Percentiles rank a stretch among this genome's conserved stretches.
These are phyloP conservation scores for Psilopsiagon aurifrons DNA, from an alignment of 2,113 vertebrate genomes.

Conservation along the genomic window DNA sequence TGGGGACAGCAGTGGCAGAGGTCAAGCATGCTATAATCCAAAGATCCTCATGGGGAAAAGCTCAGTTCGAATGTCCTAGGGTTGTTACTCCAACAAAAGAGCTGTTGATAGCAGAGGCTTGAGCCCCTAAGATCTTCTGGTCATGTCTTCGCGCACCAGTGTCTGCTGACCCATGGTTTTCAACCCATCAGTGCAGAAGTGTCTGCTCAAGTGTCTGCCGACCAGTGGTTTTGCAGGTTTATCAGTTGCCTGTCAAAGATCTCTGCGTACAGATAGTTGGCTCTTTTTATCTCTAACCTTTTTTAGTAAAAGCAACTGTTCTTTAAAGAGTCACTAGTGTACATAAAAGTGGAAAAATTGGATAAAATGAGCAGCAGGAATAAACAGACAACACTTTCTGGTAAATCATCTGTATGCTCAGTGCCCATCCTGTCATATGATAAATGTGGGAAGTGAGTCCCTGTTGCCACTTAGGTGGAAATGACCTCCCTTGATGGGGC, in stretches of 20 bases:
- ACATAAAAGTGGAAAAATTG: neutral
- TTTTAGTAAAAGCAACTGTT: neutral
- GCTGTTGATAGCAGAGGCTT: neutral
- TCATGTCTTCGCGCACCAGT: accelerated
- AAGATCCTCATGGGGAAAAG: neutral
- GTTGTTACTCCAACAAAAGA: neutral
- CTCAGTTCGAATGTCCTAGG: neutral
- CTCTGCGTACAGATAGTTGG: neutral
- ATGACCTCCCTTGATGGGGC: neutral
- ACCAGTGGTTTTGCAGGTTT: neutral
- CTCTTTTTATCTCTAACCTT: neutral
- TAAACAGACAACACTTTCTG: neutral
- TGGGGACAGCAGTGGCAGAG: neutral
- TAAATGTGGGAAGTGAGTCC: neutral
- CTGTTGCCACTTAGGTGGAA: neutral
- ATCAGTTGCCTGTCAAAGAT: neutral
- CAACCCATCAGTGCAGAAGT: neutral
- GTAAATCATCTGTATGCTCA: neutral
- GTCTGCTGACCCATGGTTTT: neutral
- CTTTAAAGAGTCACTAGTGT: neutral
- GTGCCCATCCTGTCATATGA: neutral
- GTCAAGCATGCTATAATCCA: neutral
- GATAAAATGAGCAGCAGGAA: neutral
- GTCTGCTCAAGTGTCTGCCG: neutral
- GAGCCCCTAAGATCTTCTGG: neutral